Base-by-base conservation (phyloP, 2,113 vertebrate genomes). In the Hylia prasina region DNA sequence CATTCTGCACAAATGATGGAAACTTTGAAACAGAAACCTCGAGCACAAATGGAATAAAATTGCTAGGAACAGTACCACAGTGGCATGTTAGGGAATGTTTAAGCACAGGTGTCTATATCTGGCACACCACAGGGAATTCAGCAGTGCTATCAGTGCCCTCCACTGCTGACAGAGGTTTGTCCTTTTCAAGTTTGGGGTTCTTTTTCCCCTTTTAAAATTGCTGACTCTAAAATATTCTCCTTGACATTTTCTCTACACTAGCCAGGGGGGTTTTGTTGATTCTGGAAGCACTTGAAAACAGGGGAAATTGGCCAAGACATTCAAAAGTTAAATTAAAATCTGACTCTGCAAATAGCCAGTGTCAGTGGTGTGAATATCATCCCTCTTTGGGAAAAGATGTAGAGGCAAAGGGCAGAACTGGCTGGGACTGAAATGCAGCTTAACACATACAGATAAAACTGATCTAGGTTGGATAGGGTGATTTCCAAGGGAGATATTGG, bases 221-320 rank as follows among this genome's bases (percentile, higher is more conserved):
- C 78, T 95, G 70, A 54, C 78, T 95, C 48, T 64, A 16, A 89
- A 73, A 79, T 84, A 60, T 24, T 89, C 89, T 87, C 19, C 70
- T 89, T 93, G 93, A 93, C 89, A 80, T 94, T 96, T 95, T 94
- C 77, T 94, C 71, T 93, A 11, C n/a, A n/a, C 44, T 84, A 56
- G 23, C 56, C 63, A n/a, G 58, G 81, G 42, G 64, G 48, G 12
- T 7, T 63, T 53, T 90, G 87, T 78, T 96, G 87, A 65, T 87
- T 87, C 81, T 95, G 89, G 95, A 95, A 93, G 61, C 65, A 30
- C 83, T 95, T 92, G 72, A 95, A 89, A 94, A 92, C 76, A 27
- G 65, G 39, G 50, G 81, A 82, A 85, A 50, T 50, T 25, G 81
- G 84, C 94, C 89, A 94, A 91, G 81, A 50, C 87, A 63, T 96